Evolutionary conservation across 2,888 invertebrate genomes (phyloP), one percentile per base, ranked within the genome.

Genomic region (Rhingia campestris): DNA sequence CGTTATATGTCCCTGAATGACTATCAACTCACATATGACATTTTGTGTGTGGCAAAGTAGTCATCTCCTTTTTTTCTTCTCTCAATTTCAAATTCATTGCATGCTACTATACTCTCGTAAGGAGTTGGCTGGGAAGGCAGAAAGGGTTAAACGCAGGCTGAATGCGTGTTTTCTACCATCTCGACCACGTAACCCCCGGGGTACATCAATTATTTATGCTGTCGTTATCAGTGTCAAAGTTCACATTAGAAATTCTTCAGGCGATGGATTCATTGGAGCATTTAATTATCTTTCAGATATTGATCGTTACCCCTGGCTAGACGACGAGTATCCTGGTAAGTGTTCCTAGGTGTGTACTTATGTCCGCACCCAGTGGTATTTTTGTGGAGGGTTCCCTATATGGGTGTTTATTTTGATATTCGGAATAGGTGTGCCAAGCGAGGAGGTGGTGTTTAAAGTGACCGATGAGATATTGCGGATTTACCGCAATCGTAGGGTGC

Each of bases 381-480:
- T 56, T 4, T 12, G 9, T 43, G 35, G 4, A 10, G 33, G 4
- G 6, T 22, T 22, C 22, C 1, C 22, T 22, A 2, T 22, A 22
- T 22, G 22, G 22, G 22, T 22, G 22, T 22, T 7, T 6, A 7
- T 54, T 59, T 45, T 59, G 7, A 6, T 63, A 43, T 70, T 39
- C 35, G 39, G 6, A 45, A 41, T 80, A 91, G 91, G 86, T 75
- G 76, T 81, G 4, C 89, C 91, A 49, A 90, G 89, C 51, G 91
- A 91, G 67, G 87, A 88, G 76, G 86, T 87, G 51, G 88, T 91
- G 10, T 88, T 87, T 76, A 86, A 88, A 72, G 88, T 91, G 74
- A 91, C 91, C 80, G 88, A 86, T 64, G 86, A 88, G 37, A 87
- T 91, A 1, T 74, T 91, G 47, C 82, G 88, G 39, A 87, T 90